These are phyloP conservation scores for Lepisosteus osseus DNA, from an alignment of 2,113 vertebrate species.

Conservation along the genomic window DNA sequence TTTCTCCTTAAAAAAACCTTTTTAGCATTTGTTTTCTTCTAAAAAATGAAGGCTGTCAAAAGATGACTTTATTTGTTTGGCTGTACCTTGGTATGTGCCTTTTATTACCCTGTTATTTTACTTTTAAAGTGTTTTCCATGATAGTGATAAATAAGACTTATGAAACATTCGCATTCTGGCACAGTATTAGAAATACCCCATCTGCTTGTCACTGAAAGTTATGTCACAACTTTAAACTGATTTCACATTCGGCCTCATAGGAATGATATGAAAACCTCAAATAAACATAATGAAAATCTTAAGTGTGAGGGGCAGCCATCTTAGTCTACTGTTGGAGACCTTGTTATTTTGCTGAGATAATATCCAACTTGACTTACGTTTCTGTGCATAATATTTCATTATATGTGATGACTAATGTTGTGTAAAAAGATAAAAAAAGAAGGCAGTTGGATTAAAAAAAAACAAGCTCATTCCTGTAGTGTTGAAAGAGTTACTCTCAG, in stretches of 20 bases:
- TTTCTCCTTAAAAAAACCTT: slow-evolving; percentile 24
- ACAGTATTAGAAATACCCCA: slow-evolving; percentile 30
- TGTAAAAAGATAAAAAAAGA: slow-evolving; percentile 43
- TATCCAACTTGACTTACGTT: slow-evolving; percentile 30
- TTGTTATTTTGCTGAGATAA: slow-evolving; percentile 50
- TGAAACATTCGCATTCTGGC: slow-evolving; percentile 30
- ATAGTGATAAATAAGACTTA: slow-evolving; percentile 31
- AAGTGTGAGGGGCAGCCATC: slow-evolving; percentile 51
- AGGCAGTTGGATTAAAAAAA: slow-evolving; percentile 1
- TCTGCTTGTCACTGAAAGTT: slow-evolving; percentile 39
- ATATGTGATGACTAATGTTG: slow-evolving; percentile 58
- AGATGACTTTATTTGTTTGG: slow-evolving; percentile 24
- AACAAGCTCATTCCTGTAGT: slow-evolving; percentile 10
- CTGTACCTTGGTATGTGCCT: slow-evolving; percentile 19
- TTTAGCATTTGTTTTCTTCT: slow-evolving; percentile 33
- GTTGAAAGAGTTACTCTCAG: slow-evolving; percentile 31
- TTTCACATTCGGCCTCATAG: slow-evolving; percentile 34
- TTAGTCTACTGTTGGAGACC: slow-evolving; percentile 57
- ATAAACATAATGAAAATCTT: slow-evolving; percentile 57
- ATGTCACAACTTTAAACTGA: slow-evolving; percentile 33
- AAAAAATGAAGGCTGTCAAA: slow-evolving; percentile 17
- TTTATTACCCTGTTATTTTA: slow-evolving; percentile 26
- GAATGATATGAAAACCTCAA: slow-evolving; percentile 45
- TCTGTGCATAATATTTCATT: slow-evolving; percentile 48
- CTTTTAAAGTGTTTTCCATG: slow-evolving; percentile 22